Conservation (phyloP, 1,140 invertebrate species). For the Brachionus plicatilis region DNA sequence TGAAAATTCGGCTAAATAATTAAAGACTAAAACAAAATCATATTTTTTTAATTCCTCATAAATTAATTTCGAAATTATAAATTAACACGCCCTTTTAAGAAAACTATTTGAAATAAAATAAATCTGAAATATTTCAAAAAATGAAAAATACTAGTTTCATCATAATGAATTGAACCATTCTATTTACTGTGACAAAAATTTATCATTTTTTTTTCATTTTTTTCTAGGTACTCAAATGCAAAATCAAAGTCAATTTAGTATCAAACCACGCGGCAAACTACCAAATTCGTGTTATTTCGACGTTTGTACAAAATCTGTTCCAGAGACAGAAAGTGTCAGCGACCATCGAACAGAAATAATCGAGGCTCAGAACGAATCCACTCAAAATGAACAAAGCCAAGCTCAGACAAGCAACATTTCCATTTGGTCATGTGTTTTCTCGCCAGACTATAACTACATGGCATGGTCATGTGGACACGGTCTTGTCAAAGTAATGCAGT, state of each 20-base stretch:
- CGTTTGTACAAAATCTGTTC: slow-evolving; percentile 2
- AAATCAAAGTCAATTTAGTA: background rate
- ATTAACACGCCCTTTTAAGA: background rate
- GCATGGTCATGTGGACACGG: slow-evolving; percentile 45
- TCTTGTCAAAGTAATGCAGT: slow-evolving; percentile 42
- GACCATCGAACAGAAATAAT: background rate
- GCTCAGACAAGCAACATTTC: slow-evolving; percentile 38
- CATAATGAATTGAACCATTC: background rate
- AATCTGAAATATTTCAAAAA: background rate
- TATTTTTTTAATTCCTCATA: background rate
- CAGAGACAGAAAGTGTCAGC: background rate
- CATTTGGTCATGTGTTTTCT: slow-evolving; percentile 58
- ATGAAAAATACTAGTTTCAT: background rate
- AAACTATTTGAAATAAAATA: background rate
- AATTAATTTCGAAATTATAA: slow-evolving; percentile 13
- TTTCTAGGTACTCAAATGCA: background rate
- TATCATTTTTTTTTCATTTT: background rate
- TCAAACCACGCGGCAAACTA: slow-evolving; percentile 18
- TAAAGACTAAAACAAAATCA: background rate
- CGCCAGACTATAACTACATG: slow-evolving; percentile 56
- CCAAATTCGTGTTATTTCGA: slow-evolving; percentile 34
- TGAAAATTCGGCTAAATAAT: background rate
- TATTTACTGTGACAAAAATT: background rate
- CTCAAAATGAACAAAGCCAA: background rate
- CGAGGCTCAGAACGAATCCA: background rate